A percentile compares a stretch with the other conserved stretches of the same genome.
phyloP scores from a whole-genome alignment of 2,888 invertebrate genomes.

The Isotomurus palustris region DNA sequence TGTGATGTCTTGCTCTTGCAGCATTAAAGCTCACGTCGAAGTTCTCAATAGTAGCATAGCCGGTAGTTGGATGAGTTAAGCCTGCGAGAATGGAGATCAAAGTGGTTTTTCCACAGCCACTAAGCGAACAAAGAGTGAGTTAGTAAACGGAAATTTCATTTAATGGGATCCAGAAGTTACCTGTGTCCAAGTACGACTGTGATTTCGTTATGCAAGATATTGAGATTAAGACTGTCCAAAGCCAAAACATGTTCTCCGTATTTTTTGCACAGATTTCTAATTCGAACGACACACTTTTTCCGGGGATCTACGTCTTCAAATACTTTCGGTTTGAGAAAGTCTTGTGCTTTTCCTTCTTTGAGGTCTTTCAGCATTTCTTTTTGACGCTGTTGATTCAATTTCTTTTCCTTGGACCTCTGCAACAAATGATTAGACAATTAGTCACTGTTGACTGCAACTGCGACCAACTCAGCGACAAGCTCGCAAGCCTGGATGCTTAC shows the following conservation, averaged over 20 bases:
- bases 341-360: constrained; percentile 1
- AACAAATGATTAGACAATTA: background rate
- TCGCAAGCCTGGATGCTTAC: too few species aligned
- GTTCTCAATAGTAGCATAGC: constrained; percentile 25
- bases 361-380: constrained; percentile 14
- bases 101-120: constrained; percentile 35
- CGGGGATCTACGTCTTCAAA: constrained; percentile 23
- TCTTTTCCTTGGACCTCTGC: constrained; percentile 11
- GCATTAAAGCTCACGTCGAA: constrained; percentile 27
- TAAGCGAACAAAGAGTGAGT: background rate
- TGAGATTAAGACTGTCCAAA: constrained; percentile 32
- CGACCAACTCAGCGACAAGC: background rate
- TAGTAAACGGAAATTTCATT: background rate
- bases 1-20: constrained; percentile 17
- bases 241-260: constrained; percentile 36
- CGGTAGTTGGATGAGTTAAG: constrained; percentile 31
- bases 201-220: constrained; percentile 36
- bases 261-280: constrained; percentile 27
- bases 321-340: constrained; percentile 31
- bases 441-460: background rate
- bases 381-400: constrained; percentile 9
- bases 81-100: constrained; percentile 36
- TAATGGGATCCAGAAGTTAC: background rate
- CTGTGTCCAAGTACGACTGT: constrained; percentile 36
- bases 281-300: constrained; percentile 23